Evolutionary conservation across 2,113 vertebrate genomes (phyloP), one percentile per base, ranked within the genome.

Genomic region (Rhea pennata): DNA sequence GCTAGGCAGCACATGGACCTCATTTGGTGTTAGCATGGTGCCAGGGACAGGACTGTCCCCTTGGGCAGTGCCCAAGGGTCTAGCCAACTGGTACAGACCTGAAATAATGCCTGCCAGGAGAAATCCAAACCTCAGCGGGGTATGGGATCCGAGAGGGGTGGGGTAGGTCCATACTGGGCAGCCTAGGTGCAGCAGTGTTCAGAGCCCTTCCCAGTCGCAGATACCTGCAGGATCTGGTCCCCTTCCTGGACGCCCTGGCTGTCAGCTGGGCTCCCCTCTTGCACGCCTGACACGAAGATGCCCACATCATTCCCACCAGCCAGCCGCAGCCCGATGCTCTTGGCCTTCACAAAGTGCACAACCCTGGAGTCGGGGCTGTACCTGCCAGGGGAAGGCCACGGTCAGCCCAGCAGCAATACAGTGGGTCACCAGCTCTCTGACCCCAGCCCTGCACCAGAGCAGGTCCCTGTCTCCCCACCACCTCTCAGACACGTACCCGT

Each of bases 171-270:
- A 7, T 48, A 19, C 46, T 26, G 31, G 31, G 29, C 76, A 20
- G 20, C 12, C 33, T 1, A 2, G 4, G 21, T 13, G 53, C 61
- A 72, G 51, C 10, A 89, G 64, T 48, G 5, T 7, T 62, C 1
- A 0, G 53, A 75, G 53, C 44, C 1, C 0, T 33, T 73, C 54
- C 84, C 70, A 83, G 75, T 23, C 33, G 46, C 0, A 0, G 23
- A 71, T 96, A 99, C 99, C 99, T 99, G 98, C 89, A 99, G 97
- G 87, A 99, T 99, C 98, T 99, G 99, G 84, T 99, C 99, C 5
- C 99, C 99, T 85, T 99, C 99, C 80, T 42, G 97, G 97, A 99
- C 94, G 3, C 99, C 99, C 94, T 99, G 98, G 17, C 84, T 89
- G 4, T 98, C 98, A 0, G 99, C 99, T 0, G 98, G 98, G 95